Percentiles rank a stretch among this genome's conserved stretches.
These are phyloP conservation scores for Grallaria varia DNA, from an alignment of 2,113 vertebrate genomes.

Conservation along the genomic window DNA sequence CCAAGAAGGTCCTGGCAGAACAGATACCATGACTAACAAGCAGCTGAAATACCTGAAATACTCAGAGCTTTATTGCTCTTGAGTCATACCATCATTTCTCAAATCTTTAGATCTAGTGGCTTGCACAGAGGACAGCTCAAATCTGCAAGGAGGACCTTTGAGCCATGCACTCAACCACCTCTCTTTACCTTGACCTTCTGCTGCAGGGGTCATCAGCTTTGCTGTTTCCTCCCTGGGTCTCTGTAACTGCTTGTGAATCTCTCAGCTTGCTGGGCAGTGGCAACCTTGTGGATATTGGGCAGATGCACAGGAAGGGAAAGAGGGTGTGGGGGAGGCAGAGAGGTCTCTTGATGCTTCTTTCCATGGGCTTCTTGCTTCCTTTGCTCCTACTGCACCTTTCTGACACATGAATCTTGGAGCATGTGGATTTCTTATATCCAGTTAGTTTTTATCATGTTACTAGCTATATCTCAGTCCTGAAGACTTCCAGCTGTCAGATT, in stretches of 20 bases:
- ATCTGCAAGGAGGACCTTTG: background rate
- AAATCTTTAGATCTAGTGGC: background rate
- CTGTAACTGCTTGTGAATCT: background rate
- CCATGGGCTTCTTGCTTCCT: background rate
- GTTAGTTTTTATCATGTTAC: background rate
- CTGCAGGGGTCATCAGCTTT: background rate
- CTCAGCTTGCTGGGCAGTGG: rapidly evolving
- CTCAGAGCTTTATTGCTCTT: background rate
- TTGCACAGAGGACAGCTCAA: background rate
- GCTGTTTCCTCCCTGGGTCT: background rate
- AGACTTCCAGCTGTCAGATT: slow-evolving; percentile 8
- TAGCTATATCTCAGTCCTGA: background rate
- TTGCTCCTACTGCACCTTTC: background rate
- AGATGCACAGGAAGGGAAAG: background rate
- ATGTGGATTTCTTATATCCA: background rate
- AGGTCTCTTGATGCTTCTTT: background rate
- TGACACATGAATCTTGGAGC: background rate
- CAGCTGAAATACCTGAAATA: background rate
- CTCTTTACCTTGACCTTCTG: background rate
- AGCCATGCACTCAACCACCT: background rate
- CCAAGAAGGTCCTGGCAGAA: background rate
- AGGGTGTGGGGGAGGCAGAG: background rate
- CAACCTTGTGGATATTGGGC: background rate
- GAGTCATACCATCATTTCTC: background rate
- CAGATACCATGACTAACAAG: background rate